These are phyloP conservation scores for Chloroceryle aenea DNA, from an alignment of 2,113 vertebrate species.

Conservation along the genomic window DNA sequence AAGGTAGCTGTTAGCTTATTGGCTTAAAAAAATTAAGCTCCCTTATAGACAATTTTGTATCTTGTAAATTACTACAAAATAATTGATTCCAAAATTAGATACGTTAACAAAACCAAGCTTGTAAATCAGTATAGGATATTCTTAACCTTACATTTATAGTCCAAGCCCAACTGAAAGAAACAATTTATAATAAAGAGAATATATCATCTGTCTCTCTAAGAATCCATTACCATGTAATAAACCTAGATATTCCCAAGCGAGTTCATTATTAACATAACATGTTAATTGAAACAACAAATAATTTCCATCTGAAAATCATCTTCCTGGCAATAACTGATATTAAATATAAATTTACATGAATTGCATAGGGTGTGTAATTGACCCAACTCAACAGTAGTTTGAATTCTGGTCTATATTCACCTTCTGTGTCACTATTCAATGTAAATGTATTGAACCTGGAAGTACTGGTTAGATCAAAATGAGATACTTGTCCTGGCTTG, in stretches of 20 bases:
- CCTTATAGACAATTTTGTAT: background rate
- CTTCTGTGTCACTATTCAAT: background rate
- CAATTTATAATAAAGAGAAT: background rate
- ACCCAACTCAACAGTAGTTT: background rate
- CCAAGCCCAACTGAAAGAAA: background rate
- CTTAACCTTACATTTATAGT: background rate
- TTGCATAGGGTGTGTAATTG: background rate
- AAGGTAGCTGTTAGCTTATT: background rate
- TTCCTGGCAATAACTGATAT: background rate
- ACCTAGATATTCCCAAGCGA: background rate
- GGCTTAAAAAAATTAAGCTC: background rate
- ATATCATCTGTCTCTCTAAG: background rate
- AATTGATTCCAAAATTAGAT: background rate
- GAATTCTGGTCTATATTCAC: background rate
- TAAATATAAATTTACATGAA: background rate
- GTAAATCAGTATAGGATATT: background rate
- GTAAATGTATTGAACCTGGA: background rate
- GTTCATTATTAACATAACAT: constrained; percentile 19
- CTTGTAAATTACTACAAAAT: background rate
- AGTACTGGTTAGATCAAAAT: background rate
- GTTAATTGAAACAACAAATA: constrained; percentile 29
- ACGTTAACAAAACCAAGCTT: background rate
- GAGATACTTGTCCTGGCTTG: background rate
- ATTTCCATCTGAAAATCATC: constrained; percentile 26
- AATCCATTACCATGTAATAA: constrained; percentile 24